Percentiles rank a stretch among this genome's conserved stretches.
These are phyloP conservation scores for Anthopleura sola DNA, from an alignment of 64 coral and sea anemone species.

Conservation along the genomic window DNA sequence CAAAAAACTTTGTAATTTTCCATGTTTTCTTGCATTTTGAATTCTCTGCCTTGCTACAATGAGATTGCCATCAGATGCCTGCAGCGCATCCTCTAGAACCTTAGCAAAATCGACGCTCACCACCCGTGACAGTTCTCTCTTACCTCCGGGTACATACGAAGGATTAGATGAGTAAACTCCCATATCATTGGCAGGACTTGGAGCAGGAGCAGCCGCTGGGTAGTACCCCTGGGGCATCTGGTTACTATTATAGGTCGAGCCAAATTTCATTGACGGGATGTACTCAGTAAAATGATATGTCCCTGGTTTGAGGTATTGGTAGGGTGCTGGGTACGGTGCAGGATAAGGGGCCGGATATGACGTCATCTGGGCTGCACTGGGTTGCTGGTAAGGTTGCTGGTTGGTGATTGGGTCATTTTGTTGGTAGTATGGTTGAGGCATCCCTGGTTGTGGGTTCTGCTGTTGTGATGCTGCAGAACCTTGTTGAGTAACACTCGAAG, in stretches of 20 bases:
- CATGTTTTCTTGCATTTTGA: not conserved
- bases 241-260: not conserved
- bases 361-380: not conserved
- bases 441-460: not conserved
- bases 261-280: not conserved
- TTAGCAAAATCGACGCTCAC: conserved; percentile 26
- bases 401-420: conserved; percentile 1
- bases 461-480: not conserved
- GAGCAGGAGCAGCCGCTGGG: conserved; percentile 1
- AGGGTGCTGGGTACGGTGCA: not conserved
- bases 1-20: not conserved
- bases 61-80: conserved; percentile 17
- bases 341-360: conserved; percentile 13
- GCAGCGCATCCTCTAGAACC: not conserved
- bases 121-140: conserved; percentile 26
- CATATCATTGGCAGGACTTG: not conserved
- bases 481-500: not conserved
- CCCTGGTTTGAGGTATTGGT: conserved; percentile 9
- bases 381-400: conserved; percentile 4
- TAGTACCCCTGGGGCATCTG: not conserved
- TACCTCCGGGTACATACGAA: conserved; percentile 16
- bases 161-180: not conserved
- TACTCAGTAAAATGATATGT: conserved; percentile 9
- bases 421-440: conserved; percentile 7
- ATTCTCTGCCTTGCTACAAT: conserved; percentile 15